These are phyloP conservation scores for Saccostrea cuccullata DNA, from an alignment of 1,140 invertebrate species.

Conservation along the genomic window DNA sequence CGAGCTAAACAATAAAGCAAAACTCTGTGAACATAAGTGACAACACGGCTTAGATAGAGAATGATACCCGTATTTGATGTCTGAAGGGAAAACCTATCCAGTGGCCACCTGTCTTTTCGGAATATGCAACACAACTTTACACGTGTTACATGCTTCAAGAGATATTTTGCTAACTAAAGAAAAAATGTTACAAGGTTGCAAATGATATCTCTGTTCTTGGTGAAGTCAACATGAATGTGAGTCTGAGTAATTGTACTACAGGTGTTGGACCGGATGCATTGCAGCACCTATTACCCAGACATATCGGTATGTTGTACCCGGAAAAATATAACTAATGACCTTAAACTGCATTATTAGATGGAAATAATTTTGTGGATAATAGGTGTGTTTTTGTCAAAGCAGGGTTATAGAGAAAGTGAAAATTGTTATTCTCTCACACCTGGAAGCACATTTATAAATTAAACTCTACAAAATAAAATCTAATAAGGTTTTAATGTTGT, in stretches of 20 bases:
- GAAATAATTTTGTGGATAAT: neutral
- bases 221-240: neutral
- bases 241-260: neutral
- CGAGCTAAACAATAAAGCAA: neutral
- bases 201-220: neutral
- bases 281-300: neutral
- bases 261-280: neutral
- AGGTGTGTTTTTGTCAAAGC: neutral
- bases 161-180: neutral
- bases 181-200: neutral
- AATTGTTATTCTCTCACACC: neutral
- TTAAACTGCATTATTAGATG: neutral
- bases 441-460: neutral
- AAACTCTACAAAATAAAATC: neutral
- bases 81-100: neutral
- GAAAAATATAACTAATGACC: neutral
- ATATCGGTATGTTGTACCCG: neutral
- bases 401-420: neutral
- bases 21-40: neutral
- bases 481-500: slow-evolving; percentile 16
- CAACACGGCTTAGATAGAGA: neutral
- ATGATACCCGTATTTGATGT: neutral
- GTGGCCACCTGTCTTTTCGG: neutral
- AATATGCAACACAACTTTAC: neutral
- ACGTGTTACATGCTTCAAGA: neutral